Percentiles rank a stretch among this genome's conserved stretches.
Evolutionary conservation across 2,797 vertebrate species (phyloP).

Genomic region (Catamblyrhynchus diadema): DNA sequence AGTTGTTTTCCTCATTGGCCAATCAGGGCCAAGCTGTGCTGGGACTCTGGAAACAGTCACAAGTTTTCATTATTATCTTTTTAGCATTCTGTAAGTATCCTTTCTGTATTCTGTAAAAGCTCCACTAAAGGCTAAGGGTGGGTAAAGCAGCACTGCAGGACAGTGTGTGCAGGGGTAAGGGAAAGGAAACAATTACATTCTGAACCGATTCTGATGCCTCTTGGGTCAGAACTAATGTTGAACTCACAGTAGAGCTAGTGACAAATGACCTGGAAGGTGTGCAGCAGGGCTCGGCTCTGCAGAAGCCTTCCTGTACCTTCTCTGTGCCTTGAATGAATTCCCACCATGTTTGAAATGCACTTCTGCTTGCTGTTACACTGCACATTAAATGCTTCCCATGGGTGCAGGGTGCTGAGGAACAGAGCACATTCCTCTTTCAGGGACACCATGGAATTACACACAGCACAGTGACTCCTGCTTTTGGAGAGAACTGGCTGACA

Average conservation of each 20-base stretch:
- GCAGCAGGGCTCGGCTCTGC: background rate
- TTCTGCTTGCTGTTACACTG: background rate
- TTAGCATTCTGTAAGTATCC: no score
- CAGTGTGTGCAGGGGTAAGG: background rate
- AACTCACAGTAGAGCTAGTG: background rate
- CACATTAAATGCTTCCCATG: background rate
- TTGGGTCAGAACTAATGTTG: background rate
- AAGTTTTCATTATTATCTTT: no score
- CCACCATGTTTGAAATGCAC: accelerated
- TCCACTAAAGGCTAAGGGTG: background rate
- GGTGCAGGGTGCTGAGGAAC: background rate
- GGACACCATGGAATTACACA: background rate
- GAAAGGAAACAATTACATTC: background rate
- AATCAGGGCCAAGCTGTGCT: no score
- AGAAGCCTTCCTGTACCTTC: background rate
- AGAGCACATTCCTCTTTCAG: accelerated
- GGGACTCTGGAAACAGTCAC: no score
- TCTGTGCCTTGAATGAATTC: background rate
- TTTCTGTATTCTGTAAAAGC: background rate
- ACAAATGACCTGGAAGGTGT: background rate
- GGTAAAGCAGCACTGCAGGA: background rate
- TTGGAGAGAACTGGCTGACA: background rate
- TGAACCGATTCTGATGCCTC: background rate
- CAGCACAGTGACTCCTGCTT: background rate
- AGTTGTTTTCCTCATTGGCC: no score